Conservation (phyloP, 2,113 vertebrate genomes). For the Rhadina sibilatrix region DNA sequence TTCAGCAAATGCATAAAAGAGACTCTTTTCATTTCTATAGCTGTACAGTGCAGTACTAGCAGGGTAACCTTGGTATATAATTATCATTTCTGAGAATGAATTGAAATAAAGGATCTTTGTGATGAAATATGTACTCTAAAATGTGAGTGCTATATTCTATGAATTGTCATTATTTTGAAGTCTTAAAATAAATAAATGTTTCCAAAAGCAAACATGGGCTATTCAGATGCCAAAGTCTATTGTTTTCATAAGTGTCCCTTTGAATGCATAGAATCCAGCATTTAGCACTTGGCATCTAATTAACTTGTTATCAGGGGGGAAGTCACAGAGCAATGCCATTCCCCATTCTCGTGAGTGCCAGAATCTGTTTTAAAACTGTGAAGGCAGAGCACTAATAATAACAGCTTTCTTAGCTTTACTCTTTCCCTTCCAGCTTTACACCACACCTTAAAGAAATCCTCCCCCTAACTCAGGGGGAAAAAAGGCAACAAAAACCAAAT, state of each 20-base stretch:
- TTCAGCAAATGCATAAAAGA: constrained; percentile 10
- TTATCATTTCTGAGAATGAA: neutral
- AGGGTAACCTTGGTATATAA: neutral
- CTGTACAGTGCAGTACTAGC: neutral
- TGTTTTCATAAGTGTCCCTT: neutral
- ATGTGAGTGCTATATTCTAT: neutral
- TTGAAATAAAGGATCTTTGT: neutral
- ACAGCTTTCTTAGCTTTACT: constrained; percentile 40
- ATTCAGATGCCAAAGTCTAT: constrained; percentile 36
- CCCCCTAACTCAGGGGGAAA: neutral
- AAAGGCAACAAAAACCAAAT: neutral
- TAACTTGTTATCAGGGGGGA: constrained; percentile 51
- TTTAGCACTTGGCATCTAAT: constrained; percentile 61
- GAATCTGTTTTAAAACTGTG: constrained; percentile 62
- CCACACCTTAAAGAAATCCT: neutral
- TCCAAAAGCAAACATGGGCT: constrained; percentile 2
- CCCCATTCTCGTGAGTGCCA: constrained; percentile 28
- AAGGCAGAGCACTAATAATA: constrained; percentile 44
- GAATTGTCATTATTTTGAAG: neutral
- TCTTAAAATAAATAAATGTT: constrained; percentile 8
- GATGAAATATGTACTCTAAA: neutral
- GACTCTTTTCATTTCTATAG: neutral
- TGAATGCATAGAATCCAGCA: constrained; percentile 4
- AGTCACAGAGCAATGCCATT: constrained; percentile 16
- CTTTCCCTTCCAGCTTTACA: constrained; percentile 36